These are phyloP conservation scores for Nomia melanderi DNA, from an alignment of 1,140 invertebrate genomes.

Conservation along the genomic window DNA sequence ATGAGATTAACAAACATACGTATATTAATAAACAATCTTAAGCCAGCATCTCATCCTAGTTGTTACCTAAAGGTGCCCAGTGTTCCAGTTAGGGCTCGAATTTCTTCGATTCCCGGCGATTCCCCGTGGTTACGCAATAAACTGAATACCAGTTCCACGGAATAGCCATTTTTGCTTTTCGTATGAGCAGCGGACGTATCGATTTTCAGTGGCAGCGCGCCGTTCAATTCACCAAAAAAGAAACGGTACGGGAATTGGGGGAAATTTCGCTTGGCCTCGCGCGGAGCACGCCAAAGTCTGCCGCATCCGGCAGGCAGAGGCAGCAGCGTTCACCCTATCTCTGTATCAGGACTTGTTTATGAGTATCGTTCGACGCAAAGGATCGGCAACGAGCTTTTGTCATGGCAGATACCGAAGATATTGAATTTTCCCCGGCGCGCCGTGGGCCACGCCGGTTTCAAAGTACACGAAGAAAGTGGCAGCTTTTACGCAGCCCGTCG, in stretches of 20 bases:
- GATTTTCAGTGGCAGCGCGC: not conserved
- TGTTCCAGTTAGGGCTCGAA: no score
- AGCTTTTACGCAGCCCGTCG: conserved; percentile 16
- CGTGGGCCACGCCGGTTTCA: not conserved
- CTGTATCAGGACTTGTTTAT: conserved; percentile 12
- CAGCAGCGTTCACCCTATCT: no score
- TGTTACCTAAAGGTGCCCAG: no score
- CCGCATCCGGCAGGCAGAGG: no score
- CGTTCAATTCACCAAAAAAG: not conserved
- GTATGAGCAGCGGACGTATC: not conserved
- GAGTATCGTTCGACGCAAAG: conserved; percentile 14
- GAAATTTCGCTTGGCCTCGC: not conserved
- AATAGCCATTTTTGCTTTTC: no score
- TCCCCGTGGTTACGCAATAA: no score
- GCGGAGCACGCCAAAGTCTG: not conserved
- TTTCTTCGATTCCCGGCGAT: no score
- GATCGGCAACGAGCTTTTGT: conserved; percentile 4
- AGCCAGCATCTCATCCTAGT: no score
- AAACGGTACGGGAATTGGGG: not conserved
- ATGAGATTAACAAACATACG: no score
- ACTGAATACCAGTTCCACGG: no score
- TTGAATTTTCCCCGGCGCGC: conserved; percentile 43
- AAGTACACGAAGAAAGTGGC: conserved; percentile 24
- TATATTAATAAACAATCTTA: no score
- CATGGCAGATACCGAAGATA: conserved; percentile 23